phyloP scores from a whole-genome alignment of 2,888 invertebrate genomes.

The Parascotia fuliginaria region DNA sequence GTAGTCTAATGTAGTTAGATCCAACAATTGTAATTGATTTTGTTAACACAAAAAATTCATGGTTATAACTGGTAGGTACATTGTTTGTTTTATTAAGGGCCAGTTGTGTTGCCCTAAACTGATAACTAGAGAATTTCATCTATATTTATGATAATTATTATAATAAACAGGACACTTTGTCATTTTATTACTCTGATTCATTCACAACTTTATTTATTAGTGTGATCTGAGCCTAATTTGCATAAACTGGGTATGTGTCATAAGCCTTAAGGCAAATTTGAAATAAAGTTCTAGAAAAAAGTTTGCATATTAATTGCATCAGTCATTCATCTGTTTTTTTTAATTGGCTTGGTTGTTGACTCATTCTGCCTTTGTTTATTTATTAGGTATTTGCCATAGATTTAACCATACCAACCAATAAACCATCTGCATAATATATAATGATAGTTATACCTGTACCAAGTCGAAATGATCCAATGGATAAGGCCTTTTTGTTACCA shows the following conservation, averaged over 20 bases:
- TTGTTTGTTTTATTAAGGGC: conserved; percentile 27
- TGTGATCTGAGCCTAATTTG: conserved; percentile 1
- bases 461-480: too few species aligned
- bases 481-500: too few species aligned
- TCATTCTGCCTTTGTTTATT: conserved; percentile 15
- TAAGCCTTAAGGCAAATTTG: not conserved
- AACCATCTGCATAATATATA: not conserved
- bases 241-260: not conserved
- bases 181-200: not conserved
- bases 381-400: not conserved
- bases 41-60: conserved; percentile 12
- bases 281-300: not conserved
- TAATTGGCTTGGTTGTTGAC: not conserved
- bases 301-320: conserved; percentile 7
- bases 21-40: conserved; percentile 18
- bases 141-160: not conserved
- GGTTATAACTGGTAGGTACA: conserved; percentile 11
- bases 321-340: not conserved
- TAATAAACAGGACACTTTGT: conserved; percentile 5
- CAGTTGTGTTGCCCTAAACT: conserved; percentile 13
- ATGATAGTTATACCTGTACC: too few species aligned
- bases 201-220: not conserved
- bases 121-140: conserved; percentile 8
- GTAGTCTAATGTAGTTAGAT: conserved; percentile 4
- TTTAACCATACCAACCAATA: not conserved